Evolutionary conservation across 30 jellyfish, hydroid and myxozoan species (phyloP), one percentile per base, ranked within the genome.

Genomic region (Hydra vulgaris): DNA sequence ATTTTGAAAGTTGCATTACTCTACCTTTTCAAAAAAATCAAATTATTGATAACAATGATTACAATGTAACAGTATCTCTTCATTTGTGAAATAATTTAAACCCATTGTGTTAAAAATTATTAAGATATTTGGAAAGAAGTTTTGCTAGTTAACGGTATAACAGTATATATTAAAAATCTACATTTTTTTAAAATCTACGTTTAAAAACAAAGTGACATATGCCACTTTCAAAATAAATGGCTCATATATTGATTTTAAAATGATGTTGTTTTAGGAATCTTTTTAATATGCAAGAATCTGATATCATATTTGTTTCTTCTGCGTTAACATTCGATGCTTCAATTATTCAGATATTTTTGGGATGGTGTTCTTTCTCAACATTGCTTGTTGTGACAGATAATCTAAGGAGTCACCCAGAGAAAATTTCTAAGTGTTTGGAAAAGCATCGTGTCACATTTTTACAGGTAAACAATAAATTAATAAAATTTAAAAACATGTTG

Each of bases 271-370:
- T 15, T 73, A 89, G 97, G 66, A 23, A 72, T 18, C 27, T 77
- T 15, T 91, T 91, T 66, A 77, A 71, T 15, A 68, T 83, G n/a
- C 69, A 78, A 4, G 53, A 53, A 3, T 26, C 76, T 15, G 97
- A 91, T 80, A 86, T 77, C 61, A 71, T 91, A 18, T 83, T 86
- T 84, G 27, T 91, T 77, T 78, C 97, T 16, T 91, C 97, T 17
- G 88, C 97, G 22, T 85, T 91, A 71, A 91, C 97, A 27, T 91
- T 91, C 83, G 97, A 91, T 86, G 97, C 97, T 19, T 76, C 95
- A 67, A 72, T 86, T 21, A 95, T 86, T 26, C 96, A 82, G 68
- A 79, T 91, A 53, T 91, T 91, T 70, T 27, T 86, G 22, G 23
- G 94, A 15, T 73, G 86, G 73, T 68, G 77, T 7, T 70, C 95